A percentile compares a stretch with the other conserved stretches of the same genome.
These are phyloP conservation scores for Channallabes apus DNA, from an alignment of 2,797 vertebrate genomes.

Conservation along the genomic window DNA sequence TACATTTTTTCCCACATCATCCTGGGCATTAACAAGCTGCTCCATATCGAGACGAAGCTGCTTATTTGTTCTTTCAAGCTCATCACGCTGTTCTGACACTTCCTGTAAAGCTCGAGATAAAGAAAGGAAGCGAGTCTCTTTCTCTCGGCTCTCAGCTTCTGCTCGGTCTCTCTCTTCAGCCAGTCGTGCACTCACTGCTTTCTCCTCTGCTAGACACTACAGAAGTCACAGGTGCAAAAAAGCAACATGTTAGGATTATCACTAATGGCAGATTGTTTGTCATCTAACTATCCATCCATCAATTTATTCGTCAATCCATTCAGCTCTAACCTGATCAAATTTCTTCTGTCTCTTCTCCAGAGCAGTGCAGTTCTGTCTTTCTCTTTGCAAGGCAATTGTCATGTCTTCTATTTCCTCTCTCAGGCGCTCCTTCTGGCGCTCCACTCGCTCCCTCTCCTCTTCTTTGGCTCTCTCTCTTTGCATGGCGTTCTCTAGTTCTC, in stretches of 20 bases:
- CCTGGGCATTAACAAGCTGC: conserved; percentile 88
- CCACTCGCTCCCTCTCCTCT: conserved; percentile 82
- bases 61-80: conserved; percentile 87
- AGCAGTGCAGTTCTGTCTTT: conserved; percentile 83
- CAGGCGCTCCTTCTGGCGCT: conserved; percentile 81
- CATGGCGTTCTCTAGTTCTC: conserved; percentile 79
- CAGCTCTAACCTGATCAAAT: conserved; percentile 84
- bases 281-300: background rate
- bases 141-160: conserved; percentile 87
- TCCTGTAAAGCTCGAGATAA: conserved; percentile 83
- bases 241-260: background rate
- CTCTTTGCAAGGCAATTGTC: conserved; percentile 83
- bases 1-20: conserved; percentile 90
- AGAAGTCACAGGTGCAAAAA: background rate
- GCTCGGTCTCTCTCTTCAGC: conserved; percentile 85
- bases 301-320: background rate
- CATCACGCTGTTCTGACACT: conserved; percentile 80
- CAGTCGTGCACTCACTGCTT: conserved; percentile 80
- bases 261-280: background rate
- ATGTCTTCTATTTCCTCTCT: conserved; percentile 90
- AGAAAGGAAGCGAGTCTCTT: conserved; percentile 82
- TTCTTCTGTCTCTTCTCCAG: conserved; percentile 94
- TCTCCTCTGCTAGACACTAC: conserved; percentile 87
- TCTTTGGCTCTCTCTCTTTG: conserved; percentile 80
- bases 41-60: conserved; percentile 87